Conservation (phyloP, 2,888 invertebrate species). For the Merodon equestris region DNA sequence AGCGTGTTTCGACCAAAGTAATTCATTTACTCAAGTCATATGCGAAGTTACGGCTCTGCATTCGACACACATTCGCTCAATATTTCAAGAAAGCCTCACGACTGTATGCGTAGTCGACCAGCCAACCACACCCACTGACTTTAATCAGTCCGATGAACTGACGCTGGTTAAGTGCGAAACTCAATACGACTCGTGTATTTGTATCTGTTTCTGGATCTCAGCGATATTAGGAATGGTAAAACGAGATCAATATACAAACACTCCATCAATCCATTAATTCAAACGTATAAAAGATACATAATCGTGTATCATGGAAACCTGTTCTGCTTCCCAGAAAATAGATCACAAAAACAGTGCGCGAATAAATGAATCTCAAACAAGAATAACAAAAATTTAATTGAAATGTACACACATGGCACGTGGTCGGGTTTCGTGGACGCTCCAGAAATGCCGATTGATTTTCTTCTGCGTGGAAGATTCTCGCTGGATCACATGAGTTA, state of each 20-base stretch:
- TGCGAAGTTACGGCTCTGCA: no score
- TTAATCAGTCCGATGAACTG: conserved; percentile 40
- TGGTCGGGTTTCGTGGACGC: conserved; percentile 24
- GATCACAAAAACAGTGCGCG: background rate
- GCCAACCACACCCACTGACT: conserved; percentile 46
- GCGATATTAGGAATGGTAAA: conserved; percentile 30
- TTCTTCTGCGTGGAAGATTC: background rate
- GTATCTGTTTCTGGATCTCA: conserved; percentile 12
- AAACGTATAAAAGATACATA: background rate
- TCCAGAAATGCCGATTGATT: conserved; percentile 9
- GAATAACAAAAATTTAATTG: conserved; percentile 22
- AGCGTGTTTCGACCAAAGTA: conserved; percentile 11
- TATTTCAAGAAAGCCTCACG: conserved; percentile 14
- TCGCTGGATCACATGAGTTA: no score
- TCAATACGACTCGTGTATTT: no score
- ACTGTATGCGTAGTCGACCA: conserved; percentile 15
- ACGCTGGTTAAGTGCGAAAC: conserved; percentile 30
- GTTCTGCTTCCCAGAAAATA: conserved; percentile 20
- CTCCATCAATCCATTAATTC: conserved; percentile 26
- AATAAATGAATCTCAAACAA: background rate
- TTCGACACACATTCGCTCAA: no score
- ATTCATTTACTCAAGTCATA: conserved; percentile 6
- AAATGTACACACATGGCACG: conserved; percentile 40
- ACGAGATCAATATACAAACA: conserved; percentile 27
- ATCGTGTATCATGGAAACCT: conserved; percentile 39